A percentile compares a stretch with the other conserved stretches of the same genome.
phyloP scores from a whole-genome alignment of 2,113 vertebrate genomes.

The Strix uralensis region DNA sequence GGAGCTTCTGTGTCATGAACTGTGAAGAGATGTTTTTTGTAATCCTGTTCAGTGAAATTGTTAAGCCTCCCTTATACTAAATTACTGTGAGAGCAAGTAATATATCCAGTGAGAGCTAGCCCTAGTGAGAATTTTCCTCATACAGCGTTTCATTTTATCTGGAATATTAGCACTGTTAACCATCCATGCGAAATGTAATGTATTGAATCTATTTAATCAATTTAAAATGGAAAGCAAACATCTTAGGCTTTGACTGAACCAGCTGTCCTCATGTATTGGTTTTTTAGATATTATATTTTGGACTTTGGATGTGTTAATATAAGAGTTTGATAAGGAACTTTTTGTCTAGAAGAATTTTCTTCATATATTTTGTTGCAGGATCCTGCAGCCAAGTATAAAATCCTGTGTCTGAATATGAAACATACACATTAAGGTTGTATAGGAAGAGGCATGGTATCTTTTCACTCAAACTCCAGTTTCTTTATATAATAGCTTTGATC shows the following conservation, averaged over 20 bases:
- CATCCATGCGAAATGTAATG: neutral
- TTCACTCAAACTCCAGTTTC: neutral
- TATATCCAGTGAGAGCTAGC: neutral
- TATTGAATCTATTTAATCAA: conserved; percentile 22
- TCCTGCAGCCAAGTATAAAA: neutral
- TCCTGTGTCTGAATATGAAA: neutral
- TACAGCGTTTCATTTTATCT: neutral
- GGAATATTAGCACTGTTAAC: conserved; percentile 41
- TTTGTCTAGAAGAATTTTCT: neutral
- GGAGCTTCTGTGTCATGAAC: neutral
- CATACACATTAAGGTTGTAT: neutral
- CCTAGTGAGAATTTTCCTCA: neutral
- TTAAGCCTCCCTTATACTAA: neutral
- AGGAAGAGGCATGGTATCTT: neutral
- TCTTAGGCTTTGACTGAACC: neutral
- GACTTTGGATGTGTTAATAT: neutral
- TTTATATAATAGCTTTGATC: neutral
- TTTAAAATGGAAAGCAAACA: neutral
- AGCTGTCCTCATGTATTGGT: neutral
- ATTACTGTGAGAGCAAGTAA: neutral
- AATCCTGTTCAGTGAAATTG: neutral
- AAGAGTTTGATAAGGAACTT: neutral
- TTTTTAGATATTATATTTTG: neutral
- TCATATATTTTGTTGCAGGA: neutral
- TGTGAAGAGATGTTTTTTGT: neutral